These are phyloP conservation scores for Ormia ochracea DNA, from an alignment of 2,888 invertebrate genomes.

Conservation along the genomic window DNA sequence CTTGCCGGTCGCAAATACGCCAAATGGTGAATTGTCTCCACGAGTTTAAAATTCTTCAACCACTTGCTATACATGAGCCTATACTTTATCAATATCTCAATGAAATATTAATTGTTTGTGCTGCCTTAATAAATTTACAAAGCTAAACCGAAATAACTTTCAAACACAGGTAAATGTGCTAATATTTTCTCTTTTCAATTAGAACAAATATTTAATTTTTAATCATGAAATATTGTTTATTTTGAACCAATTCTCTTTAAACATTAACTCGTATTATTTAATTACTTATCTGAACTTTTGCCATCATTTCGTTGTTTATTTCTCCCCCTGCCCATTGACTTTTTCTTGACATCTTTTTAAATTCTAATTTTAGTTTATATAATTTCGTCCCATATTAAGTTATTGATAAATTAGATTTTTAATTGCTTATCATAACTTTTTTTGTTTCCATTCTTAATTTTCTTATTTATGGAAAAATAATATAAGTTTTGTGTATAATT, in stretches of 20 bases:
- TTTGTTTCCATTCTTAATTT: no score
- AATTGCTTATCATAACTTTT: no score
- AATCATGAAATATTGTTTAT: not conserved
- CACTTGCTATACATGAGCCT: slow-evolving; percentile 71
- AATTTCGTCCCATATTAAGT: no score
- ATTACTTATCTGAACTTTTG: no score
- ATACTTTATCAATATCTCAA: slow-evolving; percentile 73
- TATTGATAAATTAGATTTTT: no score
- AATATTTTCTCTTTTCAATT: not conserved
- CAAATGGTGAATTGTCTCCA: slow-evolving; percentile 70
- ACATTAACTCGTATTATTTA: not conserved
- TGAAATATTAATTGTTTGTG: slow-evolving; percentile 74
- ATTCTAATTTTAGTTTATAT: no score
- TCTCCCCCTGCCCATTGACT: no score
- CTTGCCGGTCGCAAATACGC: slow-evolving; percentile 74
- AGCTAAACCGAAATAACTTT: slow-evolving; percentile 65
- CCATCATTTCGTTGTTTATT: no score
- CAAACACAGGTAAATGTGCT: not conserved
- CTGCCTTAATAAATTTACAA: slow-evolving; percentile 74
- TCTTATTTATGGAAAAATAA: no score
- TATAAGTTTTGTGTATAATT: no score
- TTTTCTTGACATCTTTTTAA: no score
- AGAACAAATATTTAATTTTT: not conserved
- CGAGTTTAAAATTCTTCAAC: slow-evolving; percentile 73
- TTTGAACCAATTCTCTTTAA: not conserved